Percentiles rank a stretch among this genome's conserved stretches.
Conservation (phyloP, 2,113 vertebrate genomes). For the Dasyurus viverrinus region DNA sequence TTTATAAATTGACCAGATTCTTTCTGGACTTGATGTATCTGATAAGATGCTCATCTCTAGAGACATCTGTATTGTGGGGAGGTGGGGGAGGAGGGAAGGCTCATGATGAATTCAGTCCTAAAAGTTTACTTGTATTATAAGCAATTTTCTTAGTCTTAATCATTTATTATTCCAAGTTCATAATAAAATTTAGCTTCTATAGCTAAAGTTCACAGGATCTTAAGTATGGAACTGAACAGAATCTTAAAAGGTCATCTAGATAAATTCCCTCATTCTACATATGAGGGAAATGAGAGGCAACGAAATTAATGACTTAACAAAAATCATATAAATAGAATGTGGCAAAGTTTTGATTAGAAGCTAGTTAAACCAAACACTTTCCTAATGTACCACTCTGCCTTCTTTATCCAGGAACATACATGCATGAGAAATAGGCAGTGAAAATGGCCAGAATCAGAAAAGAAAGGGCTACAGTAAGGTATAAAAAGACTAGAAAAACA, state of each 20-base stretch:
- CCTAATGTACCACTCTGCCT: not conserved
- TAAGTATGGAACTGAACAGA: not conserved
- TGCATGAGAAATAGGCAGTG: not conserved
- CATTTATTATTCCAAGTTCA: not conserved
- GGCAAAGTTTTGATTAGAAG: not conserved
- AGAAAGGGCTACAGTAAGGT: not conserved
- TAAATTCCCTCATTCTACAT: not conserved
- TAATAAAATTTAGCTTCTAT: not conserved
- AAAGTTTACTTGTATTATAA: not conserved
- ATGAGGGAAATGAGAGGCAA: not conserved
- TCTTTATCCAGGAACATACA: not conserved
- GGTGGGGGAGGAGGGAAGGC: too few relatives aligned
- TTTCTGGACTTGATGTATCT: conserved; percentile 37
- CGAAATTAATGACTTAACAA: not conserved
- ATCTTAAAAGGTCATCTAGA: not conserved
- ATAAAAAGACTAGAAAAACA: not conserved
- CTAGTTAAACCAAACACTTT: not conserved
- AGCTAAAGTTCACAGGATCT: not conserved
- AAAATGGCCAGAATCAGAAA: not conserved
- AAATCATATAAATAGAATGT: not conserved
- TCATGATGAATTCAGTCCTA: not conserved
- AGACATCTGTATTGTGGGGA: not conserved
- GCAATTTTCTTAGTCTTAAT: not conserved
- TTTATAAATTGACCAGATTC: conserved; percentile 20
- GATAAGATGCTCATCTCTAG: not conserved